Evolutionary conservation across 1,140 invertebrate species (phyloP).

Genomic region (Portunus trituberculatus): DNA sequence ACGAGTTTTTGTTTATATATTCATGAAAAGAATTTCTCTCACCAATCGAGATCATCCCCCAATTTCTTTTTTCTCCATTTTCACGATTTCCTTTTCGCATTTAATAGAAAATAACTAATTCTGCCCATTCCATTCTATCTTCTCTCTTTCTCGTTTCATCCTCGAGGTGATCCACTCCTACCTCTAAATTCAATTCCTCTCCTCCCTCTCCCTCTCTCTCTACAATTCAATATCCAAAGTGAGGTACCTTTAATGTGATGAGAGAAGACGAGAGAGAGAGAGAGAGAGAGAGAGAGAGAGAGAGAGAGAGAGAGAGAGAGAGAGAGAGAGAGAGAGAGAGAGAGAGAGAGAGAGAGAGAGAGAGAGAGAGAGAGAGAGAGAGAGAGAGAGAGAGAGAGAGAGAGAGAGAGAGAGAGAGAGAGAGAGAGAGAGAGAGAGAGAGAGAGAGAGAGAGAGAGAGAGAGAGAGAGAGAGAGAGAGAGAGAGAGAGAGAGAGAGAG

Average conservation of each 20-base stretch:
- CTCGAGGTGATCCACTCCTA: too few species aligned
- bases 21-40: too few species aligned
- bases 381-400: neutral
- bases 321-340: neutral
- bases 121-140: neutral
- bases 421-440: neutral
- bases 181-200: neutral
- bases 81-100: too few species aligned
- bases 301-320: too few species aligned
- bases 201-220: neutral
- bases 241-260: neutral
- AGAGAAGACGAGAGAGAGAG: neutral
- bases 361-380: neutral
- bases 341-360: constrained; percentile 7
- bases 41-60: too few species aligned
- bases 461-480: too few species aligned
- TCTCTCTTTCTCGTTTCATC: too few species aligned
- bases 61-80: too few species aligned
- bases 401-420: too few species aligned
- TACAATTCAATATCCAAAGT: neutral
- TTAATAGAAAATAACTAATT: neutral
- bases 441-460: neutral
- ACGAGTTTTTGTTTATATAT: too few species aligned
- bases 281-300: neutral
- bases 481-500: too few species aligned